phyloP scores from a whole-genome alignment of 2,797 vertebrate species.

The Pitangus sulphuratus region DNA sequence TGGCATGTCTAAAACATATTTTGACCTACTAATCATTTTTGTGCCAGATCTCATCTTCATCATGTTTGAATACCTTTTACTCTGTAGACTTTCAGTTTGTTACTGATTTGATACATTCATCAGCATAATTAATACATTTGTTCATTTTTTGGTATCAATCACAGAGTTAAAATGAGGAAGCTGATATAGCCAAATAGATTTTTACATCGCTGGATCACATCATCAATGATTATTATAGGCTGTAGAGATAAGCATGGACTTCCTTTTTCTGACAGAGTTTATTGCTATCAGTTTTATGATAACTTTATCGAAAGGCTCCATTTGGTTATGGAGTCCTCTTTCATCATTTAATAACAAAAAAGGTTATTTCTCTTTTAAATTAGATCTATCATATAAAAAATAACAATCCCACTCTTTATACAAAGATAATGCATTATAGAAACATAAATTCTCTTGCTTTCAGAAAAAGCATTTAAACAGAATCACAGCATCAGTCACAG shows the following conservation, averaged over 20 bases:
- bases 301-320: neutral
- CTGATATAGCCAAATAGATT: neutral
- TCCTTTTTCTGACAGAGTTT: neutral
- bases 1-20: neutral
- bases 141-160: neutral
- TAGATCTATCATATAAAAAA: neutral
- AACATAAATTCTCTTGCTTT: neutral
- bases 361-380: neutral
- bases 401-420: neutral
- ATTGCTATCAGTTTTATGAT: neutral
- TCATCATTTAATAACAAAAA: neutral
- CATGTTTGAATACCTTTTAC: neutral
- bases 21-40: neutral
- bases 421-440: neutral
- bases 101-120: neutral
- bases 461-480: neutral
- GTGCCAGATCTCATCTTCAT: neutral
- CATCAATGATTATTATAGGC: neutral
- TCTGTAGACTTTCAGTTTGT: neutral
- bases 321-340: fast-evolving
- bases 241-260: neutral
- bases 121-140: neutral
- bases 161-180: neutral
- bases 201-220: neutral
- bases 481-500: neutral